phyloP scores from a whole-genome alignment of 1,140 invertebrate species.

The Sitobion miscanthi region DNA sequence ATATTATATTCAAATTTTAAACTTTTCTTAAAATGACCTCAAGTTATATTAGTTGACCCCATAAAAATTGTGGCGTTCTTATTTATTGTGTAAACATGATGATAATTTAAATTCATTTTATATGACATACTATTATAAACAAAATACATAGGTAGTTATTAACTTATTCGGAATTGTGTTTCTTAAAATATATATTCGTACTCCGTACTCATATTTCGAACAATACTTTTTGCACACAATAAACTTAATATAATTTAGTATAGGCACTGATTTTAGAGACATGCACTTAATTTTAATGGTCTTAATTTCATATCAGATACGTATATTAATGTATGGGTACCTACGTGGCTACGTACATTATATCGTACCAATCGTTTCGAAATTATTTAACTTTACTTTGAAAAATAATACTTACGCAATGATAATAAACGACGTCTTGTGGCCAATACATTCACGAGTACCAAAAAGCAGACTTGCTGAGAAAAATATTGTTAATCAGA shows the following conservation, averaged over 20 bases:
- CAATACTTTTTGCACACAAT: no score
- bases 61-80: background rate
- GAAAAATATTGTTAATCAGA: constrained; percentile 4
- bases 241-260: background rate
- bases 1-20: no score
- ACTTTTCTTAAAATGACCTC: no score
- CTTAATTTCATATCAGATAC: background rate
- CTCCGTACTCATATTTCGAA: background rate
- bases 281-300: background rate
- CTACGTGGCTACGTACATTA: background rate
- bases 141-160: background rate
- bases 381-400: background rate
- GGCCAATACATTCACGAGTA: background rate
- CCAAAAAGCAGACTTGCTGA: background rate
- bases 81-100: no score
- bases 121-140: background rate
- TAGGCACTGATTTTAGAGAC: background rate
- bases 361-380: background rate
- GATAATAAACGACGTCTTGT: background rate
- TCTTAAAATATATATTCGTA: background rate
- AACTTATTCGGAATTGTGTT: background rate
- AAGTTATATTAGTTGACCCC: background rate
- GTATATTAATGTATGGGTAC: background rate
- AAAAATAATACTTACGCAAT: background rate
- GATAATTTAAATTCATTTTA: no score